Evolutionary conservation across 2,797 vertebrate species (phyloP), one percentile per base, ranked within the genome.

Genomic region (Ptychadena robeensis): DNA sequence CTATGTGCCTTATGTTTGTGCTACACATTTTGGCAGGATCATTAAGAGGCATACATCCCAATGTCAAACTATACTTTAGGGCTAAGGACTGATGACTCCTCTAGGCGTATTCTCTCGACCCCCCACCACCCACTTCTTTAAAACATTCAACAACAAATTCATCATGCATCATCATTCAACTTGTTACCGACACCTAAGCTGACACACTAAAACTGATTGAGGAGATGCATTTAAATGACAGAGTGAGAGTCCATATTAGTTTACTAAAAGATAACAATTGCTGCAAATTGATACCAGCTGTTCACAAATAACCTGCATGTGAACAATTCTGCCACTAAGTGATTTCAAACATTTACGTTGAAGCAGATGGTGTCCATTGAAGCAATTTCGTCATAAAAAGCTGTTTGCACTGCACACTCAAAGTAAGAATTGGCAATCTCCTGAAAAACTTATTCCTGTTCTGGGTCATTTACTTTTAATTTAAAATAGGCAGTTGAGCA

Each of bases 331-430:
- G 81, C 40, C 81, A 65, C 0, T 87, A 79, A 65, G 86, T 86
- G 91, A 89, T 79, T 65, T 82, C 87, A 87, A 85, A 34, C 34
- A 63, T 38, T 15, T 81, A 87, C 73, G 85, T 79, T 69, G 90
- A 88, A 86, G 89, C 90, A 92, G 91, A 90, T 92, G 91, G 82
- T 90, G 87, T 79, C 87, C 87, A 91, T 91, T 90, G 87, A 68
- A 85, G 87, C 86, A 78, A 90, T 90, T 90, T 89, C 82, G 87
- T 87, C 77, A 86, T 74, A 64, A 89, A 86, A 85, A 87, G 4
- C n/a, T 61, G 59, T 61, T 61, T 61, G 59, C 59, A 28, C 59
- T 61, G 59, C 59, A 61, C 25, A 61, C 59, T 61, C 59, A 61
- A 61, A 61, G 59, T 61, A 27, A 37, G 67, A 69, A 67, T 34